Evolutionary conservation across 2,113 vertebrate species (phyloP).

Genomic region (Gulo gulo): DNA sequence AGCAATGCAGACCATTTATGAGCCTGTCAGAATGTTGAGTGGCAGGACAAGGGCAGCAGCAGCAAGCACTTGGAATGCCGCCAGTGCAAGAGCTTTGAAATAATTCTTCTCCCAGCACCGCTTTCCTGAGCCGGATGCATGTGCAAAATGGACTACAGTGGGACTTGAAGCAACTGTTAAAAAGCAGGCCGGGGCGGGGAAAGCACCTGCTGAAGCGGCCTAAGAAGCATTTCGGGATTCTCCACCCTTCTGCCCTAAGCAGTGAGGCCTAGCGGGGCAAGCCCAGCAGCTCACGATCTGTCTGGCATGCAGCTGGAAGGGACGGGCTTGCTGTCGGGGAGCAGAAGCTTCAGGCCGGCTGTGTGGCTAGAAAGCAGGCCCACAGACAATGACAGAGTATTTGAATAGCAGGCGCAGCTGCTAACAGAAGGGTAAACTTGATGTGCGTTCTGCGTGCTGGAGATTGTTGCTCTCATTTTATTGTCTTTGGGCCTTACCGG

Average conservation of each 20-base stretch:
- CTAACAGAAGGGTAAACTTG: neutral
- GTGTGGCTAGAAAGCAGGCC: neutral
- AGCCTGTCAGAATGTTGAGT: neutral
- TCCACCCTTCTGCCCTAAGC: neutral
- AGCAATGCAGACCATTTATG: neutral
- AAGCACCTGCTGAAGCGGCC: neutral
- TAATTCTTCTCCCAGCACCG: neutral
- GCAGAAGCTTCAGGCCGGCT: neutral
- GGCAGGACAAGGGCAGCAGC: neutral
- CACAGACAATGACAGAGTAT: neutral
- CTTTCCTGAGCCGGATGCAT: neutral
- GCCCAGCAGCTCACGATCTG: neutral
- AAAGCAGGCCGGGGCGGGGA: neutral
- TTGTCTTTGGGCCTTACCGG: neutral
- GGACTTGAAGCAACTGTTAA: neutral
- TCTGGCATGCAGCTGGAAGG: neutral
- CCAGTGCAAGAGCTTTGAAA: neutral
- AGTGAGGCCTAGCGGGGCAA: fast-evolving
- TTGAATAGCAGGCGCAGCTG: neutral
- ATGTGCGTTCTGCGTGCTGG: neutral
- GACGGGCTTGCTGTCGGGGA: neutral
- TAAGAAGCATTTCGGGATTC: neutral
- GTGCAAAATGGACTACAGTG: neutral
- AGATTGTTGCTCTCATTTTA: neutral
- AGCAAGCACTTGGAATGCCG: neutral